Base-by-base conservation (phyloP, 2,113 vertebrate genomes). In the Festucalex cinctus region DNA sequence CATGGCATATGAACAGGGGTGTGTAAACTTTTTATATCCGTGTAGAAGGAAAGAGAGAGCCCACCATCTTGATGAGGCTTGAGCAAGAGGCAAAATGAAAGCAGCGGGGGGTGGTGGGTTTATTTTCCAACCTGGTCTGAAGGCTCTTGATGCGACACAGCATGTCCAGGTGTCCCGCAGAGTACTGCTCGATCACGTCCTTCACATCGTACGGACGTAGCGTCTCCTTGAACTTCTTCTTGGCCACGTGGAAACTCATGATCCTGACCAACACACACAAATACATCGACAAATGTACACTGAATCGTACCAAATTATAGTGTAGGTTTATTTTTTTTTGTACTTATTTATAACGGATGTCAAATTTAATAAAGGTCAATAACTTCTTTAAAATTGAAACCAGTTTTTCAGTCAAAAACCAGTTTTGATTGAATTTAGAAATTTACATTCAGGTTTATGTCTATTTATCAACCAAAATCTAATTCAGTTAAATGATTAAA, bases 141-240 rank as follows among this genome's bases (percentile, higher is more conserved):
- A 99, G 96, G 77, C 95, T 99, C 82, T 99, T 99, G 89, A 99
- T 99, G 81, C 97, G 95, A 85, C 95, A 98, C 35, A 99, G 81
- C 97, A 99, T 99, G 87, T 99, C 97, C 83, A 99, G 90, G 57
- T 98, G 97, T 70, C 97, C 97, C 32, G 97, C 97, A 35, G 97
- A 99, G 88, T 99, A 99, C 83, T 99, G 97, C 87, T 99, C 97
- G 65, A 99, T 99, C 57, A 99, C 97, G 78, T 99, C 97, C 89
- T 99, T 99, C 77, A 99, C 97, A 66, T 99, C 97, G 43, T 98
- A 99, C 0, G 97, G 97, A 58, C 97, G 94, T 73, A 98, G 67
- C 0, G 97, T 99, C 91, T 99, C 97, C 86, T 98, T 99, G 81
- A 98, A 98, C 85, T 98, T 99, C 75, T 97, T 94, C 86, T 99